Base-by-base conservation (phyloP, 2,113 vertebrate genomes). In the Clarias batrachus region DNA sequence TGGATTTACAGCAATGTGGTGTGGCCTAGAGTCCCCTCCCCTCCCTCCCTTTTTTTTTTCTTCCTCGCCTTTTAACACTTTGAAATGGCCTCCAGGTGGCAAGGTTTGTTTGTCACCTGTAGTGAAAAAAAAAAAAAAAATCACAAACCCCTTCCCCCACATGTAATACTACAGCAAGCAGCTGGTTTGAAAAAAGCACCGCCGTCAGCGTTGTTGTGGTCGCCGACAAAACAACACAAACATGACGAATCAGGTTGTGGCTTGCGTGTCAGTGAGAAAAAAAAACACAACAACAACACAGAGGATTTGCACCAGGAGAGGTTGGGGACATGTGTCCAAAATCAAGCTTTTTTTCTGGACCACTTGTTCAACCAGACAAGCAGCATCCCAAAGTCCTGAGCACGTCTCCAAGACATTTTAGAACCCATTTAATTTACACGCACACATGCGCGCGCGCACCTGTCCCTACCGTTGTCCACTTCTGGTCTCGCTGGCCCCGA, bases 31-130 rank as follows among this genome's bases (percentile, higher is more conserved):
- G 59, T 23, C 4, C 4, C 2, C 13, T 11, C 7, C 25, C 52
- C 14, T 4, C 27, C 2, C 13, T 12, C 7, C 25, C 52, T 7
- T 12, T 14, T n/a, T 76, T 54, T n/a, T 77, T 77, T 9, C 25
- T 77, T 9, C 25, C 13, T 14, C 14, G 16, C 4, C 7, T 66
- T 85, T 77, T 52, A 54, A 76, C 81, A 80, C 37, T 89, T 90
- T 79, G 52, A 90, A 92, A 92, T 90, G 90, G 89, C 91, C 91
- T 78, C 83, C 81, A 89, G 91, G 90, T 92, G 88, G 89, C 52
- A 27, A 76, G 33, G 12, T 33, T 66, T 52, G 23, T n/a, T 56
- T 57, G 62, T 91, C 88, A 83, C 91, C 86, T 90, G 23, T 57
- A 56, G 74, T 56, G 25, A 19, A 54, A 77, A 77, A 77, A 54